phyloP scores from a whole-genome alignment of 2,888 invertebrate species.

The Drosophila peninsularis region DNA sequence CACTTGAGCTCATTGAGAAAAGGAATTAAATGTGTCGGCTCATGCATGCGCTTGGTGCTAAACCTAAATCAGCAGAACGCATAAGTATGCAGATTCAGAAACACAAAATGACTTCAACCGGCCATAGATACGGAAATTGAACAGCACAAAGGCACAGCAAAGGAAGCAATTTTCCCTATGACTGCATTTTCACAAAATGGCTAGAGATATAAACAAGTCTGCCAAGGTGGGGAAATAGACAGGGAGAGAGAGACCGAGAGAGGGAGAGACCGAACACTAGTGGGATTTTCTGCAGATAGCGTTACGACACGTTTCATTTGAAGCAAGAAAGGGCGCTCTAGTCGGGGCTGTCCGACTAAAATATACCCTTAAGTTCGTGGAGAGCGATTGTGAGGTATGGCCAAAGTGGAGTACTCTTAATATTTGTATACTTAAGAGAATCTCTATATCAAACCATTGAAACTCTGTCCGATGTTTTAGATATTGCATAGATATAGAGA shows the following conservation, averaged over 20 bases:
- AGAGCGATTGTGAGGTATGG: too few species aligned
- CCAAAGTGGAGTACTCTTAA: too few species aligned
- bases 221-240: constrained; percentile 1
- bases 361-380: neutral
- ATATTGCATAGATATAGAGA: too few species aligned
- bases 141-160: constrained; percentile 23
- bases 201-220: constrained; percentile 34
- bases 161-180: constrained; percentile 70
- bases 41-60: constrained; percentile 25
- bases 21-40: constrained; percentile 33
- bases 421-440: too few species aligned
- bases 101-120: constrained; percentile 24
- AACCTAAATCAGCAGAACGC: constrained; percentile 34
- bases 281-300: constrained; percentile 6
- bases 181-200: constrained; percentile 61
- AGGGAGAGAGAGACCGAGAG: too few species aligned
- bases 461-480: too few species aligned
- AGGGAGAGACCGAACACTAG: constrained; percentile 3
- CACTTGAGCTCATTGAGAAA: constrained; percentile 54
- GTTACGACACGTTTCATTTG: constrained; percentile 24
- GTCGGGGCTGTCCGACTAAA: neutral
- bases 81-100: constrained; percentile 25
- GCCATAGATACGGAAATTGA: constrained; percentile 41
- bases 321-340: neutral
- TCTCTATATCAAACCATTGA: too few species aligned